These are phyloP conservation scores for Thera britannica DNA, from an alignment of 2,888 invertebrate genomes.

Conservation along the genomic window DNA sequence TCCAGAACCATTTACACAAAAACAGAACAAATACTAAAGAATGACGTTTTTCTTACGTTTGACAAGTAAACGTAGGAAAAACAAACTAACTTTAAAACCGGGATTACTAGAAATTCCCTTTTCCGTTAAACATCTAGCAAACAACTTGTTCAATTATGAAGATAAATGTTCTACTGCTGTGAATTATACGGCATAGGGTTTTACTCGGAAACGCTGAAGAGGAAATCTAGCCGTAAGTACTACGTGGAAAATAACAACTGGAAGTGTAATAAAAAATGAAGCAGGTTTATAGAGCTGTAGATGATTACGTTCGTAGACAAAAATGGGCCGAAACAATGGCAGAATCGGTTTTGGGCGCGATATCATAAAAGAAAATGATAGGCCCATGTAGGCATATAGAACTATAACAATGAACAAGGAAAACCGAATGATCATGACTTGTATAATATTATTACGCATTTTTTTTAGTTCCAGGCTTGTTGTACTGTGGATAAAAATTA, in stretches of 20 bases:
- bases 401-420: conserved; percentile 19
- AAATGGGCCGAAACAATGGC: conserved; percentile 11
- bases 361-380: conserved; percentile 15
- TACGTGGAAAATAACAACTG: conserved; percentile 7
- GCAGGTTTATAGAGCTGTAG: neutral
- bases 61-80: conserved; percentile 5
- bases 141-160: conserved; percentile 15
- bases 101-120: conserved; percentile 1
- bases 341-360: conserved; percentile 10
- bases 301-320: neutral
- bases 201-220: conserved; percentile 19
- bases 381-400: conserved; percentile 1
- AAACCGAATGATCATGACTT: conserved; percentile 16
- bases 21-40: no score
- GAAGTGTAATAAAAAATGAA: conserved; percentile 3
- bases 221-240: conserved; percentile 16
- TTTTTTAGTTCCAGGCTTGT: neutral
- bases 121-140: conserved; percentile 9
- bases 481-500: neutral
- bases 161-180: conserved; percentile 8
- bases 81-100: conserved; percentile 8
- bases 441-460: conserved; percentile 3
- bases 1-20: no score
- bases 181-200: conserved; percentile 9
- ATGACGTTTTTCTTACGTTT: neutral